A percentile compares a stretch with the other conserved stretches of the same genome.
These are phyloP conservation scores for pig (Sus scrofa) DNA, from an alignment of 2,113 vertebrate species.

Conservation along the genomic window DNA sequence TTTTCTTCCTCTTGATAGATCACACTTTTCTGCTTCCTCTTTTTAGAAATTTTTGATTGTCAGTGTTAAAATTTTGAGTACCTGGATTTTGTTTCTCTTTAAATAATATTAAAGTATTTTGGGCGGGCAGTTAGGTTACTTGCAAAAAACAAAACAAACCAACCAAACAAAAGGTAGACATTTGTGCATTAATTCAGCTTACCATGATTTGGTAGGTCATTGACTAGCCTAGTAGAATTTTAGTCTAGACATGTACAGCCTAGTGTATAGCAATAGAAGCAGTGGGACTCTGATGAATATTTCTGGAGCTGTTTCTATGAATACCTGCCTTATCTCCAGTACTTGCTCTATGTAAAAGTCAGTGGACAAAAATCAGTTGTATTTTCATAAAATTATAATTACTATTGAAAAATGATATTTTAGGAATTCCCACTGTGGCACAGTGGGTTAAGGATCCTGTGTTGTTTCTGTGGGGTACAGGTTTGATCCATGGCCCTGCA, in stretches of 20 bases:
- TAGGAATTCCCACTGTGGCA: too few species aligned
- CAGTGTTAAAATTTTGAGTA: neutral
- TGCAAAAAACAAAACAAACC: neutral
- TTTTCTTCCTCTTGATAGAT: neutral
- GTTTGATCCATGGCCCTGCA: too few species aligned
- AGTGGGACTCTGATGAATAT: neutral
- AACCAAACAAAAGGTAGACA: neutral
- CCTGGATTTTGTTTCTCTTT: neutral
- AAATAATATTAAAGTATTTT: neutral
- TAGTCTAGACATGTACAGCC: neutral
- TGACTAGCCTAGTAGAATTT: neutral
- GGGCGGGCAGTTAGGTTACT: neutral
- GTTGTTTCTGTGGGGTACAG: too few species aligned
- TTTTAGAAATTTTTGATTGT: neutral
- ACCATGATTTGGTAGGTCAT: neutral
- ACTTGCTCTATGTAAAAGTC: neutral
- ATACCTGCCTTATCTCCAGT: neutral
- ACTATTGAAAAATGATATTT: too few species aligned
- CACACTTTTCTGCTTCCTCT: neutral
- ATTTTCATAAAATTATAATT: neutral
- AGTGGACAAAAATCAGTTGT: neutral
- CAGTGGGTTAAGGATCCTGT: too few species aligned
- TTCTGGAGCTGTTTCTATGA: neutral
- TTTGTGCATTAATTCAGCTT: neutral
- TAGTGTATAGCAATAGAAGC: neutral